Percentiles rank a stretch among this genome's conserved stretches.
Conservation (phyloP, 2,113 vertebrate species). For the Festucalex cinctus region DNA sequence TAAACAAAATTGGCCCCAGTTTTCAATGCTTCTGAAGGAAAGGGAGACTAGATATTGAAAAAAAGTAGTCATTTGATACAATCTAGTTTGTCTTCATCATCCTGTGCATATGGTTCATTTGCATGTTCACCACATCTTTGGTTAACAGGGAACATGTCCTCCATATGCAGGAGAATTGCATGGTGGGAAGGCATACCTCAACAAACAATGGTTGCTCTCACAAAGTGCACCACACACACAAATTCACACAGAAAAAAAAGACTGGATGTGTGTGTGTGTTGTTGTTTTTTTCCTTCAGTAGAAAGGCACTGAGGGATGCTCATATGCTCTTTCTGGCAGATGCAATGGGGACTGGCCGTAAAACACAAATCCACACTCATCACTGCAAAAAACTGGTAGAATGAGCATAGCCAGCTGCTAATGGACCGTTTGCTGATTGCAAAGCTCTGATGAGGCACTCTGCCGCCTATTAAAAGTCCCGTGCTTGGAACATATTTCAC, state of each 20-base stretch:
- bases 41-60: too few relatives aligned
- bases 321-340: slow-evolving; percentile 29
- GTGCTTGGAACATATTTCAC: slow-evolving; percentile 46
- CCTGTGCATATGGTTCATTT: slow-evolving; percentile 33
- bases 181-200: slow-evolving; percentile 23
- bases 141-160: slow-evolving; percentile 38
- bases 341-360: slow-evolving; percentile 25
- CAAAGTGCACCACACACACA: slow-evolving; percentile 19
- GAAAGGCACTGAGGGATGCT: slow-evolving; percentile 36
- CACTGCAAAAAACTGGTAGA: slow-evolving; percentile 17
- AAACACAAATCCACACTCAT: slow-evolving; percentile 30
- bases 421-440: slow-evolving; percentile 41
- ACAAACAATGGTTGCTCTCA: slow-evolving; percentile 13
- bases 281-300: slow-evolving; percentile 9
- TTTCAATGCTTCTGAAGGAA: too few relatives aligned
- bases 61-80: too few relatives aligned
- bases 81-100: too few relatives aligned
- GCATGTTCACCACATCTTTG: slow-evolving; percentile 44
- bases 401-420: slow-evolving; percentile 25
- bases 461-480: slow-evolving; percentile 58
- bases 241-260: neutral
- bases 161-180: slow-evolving; percentile 23
- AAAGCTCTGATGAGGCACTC: slow-evolving; percentile 36
- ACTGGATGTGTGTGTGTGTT: neutral
- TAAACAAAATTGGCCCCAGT: too few relatives aligned